Evolutionary conservation across 2,113 vertebrate species (phyloP).

Genomic region (Cygnus buccinator): DNA sequence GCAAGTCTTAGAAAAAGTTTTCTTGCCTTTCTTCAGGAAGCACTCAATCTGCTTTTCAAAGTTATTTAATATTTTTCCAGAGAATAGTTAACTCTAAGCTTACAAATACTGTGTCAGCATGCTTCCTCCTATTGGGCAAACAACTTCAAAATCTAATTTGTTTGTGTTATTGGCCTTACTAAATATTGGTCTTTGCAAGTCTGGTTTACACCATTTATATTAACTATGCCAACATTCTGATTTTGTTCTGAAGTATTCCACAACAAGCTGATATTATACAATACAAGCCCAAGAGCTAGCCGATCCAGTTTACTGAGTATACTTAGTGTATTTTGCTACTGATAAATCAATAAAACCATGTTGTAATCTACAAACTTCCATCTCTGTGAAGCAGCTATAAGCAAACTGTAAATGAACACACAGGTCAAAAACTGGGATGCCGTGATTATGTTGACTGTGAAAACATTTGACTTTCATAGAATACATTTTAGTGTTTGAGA

Average conservation of each 20-base stretch:
- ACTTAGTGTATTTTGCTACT: conserved; percentile 76
- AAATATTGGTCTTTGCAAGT: conserved; percentile 79
- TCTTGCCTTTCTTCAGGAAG: conserved; percentile 45
- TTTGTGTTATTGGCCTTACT: conserved; percentile 77
- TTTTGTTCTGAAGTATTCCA: conserved; percentile 77
- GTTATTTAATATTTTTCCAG: conserved; percentile 70
- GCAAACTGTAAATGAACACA: conserved; percentile 79
- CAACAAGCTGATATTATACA: conserved; percentile 75
- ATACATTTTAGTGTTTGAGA: conserved; percentile 62
- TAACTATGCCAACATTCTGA: conserved; percentile 72
- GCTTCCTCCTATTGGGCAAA: conserved; percentile 67
- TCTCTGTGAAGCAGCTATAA: conserved; percentile 80
- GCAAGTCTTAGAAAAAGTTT: conserved; percentile 41
- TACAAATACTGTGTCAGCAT: conserved; percentile 69
- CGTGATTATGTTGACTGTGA: conserved; percentile 79
- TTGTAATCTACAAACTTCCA: conserved; percentile 79
- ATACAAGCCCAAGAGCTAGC: conserved; percentile 63
- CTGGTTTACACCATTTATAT: conserved; percentile 65
- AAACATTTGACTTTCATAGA: conserved; percentile 79
- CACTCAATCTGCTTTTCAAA: conserved; percentile 54
- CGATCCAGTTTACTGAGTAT: conserved; percentile 73
- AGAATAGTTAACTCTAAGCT: conserved; percentile 59
- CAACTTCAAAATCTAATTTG: conserved; percentile 73
- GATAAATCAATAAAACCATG: conserved; percentile 81
- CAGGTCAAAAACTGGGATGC: conserved; percentile 75